Evolutionary conservation across 2,113 vertebrate species (phyloP).

Genomic region (Otolemur garnettii): DNA sequence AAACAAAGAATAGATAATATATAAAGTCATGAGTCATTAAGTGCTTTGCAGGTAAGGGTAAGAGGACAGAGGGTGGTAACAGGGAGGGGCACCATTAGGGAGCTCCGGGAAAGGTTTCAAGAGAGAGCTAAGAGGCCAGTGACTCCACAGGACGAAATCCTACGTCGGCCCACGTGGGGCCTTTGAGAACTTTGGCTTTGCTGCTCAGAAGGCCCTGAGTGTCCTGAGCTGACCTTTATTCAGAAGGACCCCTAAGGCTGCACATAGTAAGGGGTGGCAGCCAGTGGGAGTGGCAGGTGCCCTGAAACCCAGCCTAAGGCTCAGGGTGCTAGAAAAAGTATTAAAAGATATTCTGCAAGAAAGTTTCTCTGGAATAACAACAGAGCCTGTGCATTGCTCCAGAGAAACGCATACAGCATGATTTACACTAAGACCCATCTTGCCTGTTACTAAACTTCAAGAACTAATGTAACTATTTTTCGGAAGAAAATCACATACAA

Average conservation of each 20-base stretch:
- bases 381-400: neutral
- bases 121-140: neutral
- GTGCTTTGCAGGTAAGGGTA: neutral
- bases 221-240: neutral
- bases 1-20: too few relatives aligned
- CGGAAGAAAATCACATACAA: neutral
- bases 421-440: neutral
- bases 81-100: too few relatives aligned
- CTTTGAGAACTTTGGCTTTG: neutral
- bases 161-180: neutral
- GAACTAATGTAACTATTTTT: too few relatives aligned
- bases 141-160: too few relatives aligned
- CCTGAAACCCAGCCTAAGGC: too few relatives aligned
- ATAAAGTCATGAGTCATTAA: too few relatives aligned
- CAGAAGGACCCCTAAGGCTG: neutral
- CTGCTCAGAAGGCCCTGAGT: neutral
- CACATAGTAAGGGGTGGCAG: too few relatives aligned
- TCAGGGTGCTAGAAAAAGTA: neutral
- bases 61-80: fast-evolving
- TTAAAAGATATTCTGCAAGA: neutral
- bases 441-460: neutral
- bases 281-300: too few relatives aligned
- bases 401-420: neutral
- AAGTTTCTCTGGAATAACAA: too few relatives aligned
- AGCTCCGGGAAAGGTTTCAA: neutral